Percentiles rank a stretch among this genome's conserved stretches.
Conservation (phyloP, 2,888 invertebrate genomes). For the Neelides folsomi region DNA sequence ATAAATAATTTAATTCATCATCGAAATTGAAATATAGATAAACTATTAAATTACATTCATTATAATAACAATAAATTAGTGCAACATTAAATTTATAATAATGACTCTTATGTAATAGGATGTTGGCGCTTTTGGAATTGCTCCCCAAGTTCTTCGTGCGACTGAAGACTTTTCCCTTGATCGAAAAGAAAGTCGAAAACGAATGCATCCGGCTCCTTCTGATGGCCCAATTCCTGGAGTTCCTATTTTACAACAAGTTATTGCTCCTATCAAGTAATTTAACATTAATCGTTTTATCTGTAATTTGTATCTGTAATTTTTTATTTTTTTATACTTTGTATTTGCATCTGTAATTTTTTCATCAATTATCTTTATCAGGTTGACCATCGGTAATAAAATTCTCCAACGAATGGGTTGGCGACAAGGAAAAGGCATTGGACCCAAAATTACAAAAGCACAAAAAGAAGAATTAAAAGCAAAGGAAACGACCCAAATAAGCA, state of each 20-base stretch:
- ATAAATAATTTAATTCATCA: not conserved
- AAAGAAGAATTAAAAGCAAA: conserved; percentile 34
- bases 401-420: conserved; percentile 86
- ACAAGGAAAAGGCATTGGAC: conserved; percentile 71
- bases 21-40: not conserved
- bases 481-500: not conserved
- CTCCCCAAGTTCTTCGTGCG: conserved; percentile 70
- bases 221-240: conserved; percentile 48
- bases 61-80: not conserved
- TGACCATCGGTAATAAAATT: conserved; percentile 75
- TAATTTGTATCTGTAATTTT: too few species aligned
- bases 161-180: conserved; percentile 56
- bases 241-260: conserved; percentile 55
- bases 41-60: not conserved
- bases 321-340: too few species aligned
- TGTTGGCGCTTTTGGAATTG: conserved; percentile 84
- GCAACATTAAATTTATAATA: not conserved
- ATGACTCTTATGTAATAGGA: conserved; percentile 45
- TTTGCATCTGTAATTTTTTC: too few species aligned
- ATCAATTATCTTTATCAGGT: too few species aligned
- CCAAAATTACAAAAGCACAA: conserved; percentile 42
- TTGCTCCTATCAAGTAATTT: conserved; percentile 49
- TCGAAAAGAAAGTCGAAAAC: conserved; percentile 31
- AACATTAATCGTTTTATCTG: not conserved
- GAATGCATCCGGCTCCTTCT: conserved; percentile 35